These are phyloP conservation scores for Drosophila pandora DNA, from an alignment of 1,140 invertebrate species.

Conservation along the genomic window DNA sequence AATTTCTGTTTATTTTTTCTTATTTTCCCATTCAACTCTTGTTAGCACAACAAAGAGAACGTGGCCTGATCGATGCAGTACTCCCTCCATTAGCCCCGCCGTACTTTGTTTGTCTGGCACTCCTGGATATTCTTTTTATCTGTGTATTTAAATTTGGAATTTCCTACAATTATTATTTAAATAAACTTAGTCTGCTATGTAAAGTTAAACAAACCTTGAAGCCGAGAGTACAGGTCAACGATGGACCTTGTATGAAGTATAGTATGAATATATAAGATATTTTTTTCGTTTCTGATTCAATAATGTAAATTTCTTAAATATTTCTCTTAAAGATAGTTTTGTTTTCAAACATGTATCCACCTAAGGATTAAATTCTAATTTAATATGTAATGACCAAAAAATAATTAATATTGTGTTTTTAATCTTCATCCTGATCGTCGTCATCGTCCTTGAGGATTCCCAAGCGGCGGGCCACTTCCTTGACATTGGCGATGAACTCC, in stretches of 20 bases:
- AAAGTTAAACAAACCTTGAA: conserved; percentile 17
- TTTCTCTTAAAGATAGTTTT: not conserved
- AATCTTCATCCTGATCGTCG: conserved; percentile 82
- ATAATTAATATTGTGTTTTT: conserved; percentile 4
- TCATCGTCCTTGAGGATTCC: conserved; percentile 94
- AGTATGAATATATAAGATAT: not conserved
- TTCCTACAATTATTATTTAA: conserved; percentile 47
- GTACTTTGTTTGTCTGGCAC: conserved; percentile 30
- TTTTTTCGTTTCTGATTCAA: not conserved
- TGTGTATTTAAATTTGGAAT: conserved; percentile 42
- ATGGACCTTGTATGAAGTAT: not conserved
- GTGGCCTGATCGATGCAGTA: conserved; percentile 43
- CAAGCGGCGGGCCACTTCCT: conserved; percentile 91
- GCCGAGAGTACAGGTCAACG: conserved; percentile 1
- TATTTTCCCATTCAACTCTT: conserved; percentile 4
- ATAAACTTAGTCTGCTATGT: conserved; percentile 48
- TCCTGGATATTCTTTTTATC: conserved; percentile 28
- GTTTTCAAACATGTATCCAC: not conserved
- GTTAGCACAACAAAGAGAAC: conserved; percentile 76
- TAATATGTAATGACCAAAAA: not conserved
- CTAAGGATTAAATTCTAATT: not conserved
- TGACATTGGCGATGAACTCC: conserved; percentile 94
- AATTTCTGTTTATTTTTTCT: conserved; percentile 6
- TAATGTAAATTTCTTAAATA: not conserved
- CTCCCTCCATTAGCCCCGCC: conserved; percentile 36